These are phyloP conservation scores for Antigone vipio DNA, from an alignment of 2,113 vertebrate genomes.

Conservation along the genomic window DNA sequence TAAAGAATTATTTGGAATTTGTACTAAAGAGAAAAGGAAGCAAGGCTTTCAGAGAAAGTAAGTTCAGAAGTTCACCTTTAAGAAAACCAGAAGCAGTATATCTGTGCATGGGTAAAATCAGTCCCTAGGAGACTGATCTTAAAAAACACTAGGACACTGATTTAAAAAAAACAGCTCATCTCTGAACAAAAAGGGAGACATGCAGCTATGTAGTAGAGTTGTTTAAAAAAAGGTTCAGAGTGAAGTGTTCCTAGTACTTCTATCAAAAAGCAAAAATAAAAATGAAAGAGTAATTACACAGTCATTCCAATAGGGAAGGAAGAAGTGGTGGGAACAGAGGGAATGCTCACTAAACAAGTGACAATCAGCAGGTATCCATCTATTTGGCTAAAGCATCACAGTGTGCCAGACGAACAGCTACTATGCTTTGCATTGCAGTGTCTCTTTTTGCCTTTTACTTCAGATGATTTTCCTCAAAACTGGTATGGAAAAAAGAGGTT, in stretches of 20 bases:
- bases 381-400: not conserved
- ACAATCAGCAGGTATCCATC: not conserved
- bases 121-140: not conserved
- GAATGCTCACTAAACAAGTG: not conserved
- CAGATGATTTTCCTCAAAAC: not conserved
- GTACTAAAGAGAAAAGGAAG: not conserved
- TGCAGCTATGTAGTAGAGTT: not conserved
- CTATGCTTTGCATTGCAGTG: not conserved
- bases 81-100: not conserved
- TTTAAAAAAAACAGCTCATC: not conserved
- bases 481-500: not conserved
- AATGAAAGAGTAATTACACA: not conserved
- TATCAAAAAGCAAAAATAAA: not conserved
- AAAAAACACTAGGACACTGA: not conserved
- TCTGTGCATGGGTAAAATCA: not conserved
- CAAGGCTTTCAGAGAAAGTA: not conserved
- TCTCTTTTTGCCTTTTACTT: not conserved
- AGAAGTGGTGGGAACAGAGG: not conserved
- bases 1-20: not conserved
- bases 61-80: not conserved
- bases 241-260: not conserved
- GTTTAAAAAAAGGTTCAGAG: not conserved
- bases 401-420: not conserved
- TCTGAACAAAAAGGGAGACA: not conserved
- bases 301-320: rapidly evolving